Conservation (phyloP, 2,113 vertebrate species). For the Cheirogaleus medius region DNA sequence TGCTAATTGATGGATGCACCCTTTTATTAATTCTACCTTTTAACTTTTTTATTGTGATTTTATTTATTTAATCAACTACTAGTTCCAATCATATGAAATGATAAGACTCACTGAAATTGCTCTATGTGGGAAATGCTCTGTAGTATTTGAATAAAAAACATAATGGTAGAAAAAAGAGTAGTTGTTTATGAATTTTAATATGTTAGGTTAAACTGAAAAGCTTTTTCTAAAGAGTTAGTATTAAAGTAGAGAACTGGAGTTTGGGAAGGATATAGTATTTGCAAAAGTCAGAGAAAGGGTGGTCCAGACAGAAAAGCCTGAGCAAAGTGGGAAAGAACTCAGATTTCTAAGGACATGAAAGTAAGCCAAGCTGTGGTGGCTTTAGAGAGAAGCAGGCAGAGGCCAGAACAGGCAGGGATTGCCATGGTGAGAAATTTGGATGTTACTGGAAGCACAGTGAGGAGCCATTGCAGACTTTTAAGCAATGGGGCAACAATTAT, state of each 20-base stretch:
- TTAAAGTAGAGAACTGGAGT: neutral
- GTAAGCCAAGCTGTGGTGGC: neutral
- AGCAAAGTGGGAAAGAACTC: neutral
- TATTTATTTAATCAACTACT: neutral
- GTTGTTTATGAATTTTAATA: neutral
- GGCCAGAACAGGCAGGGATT: neutral
- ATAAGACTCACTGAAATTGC: neutral
- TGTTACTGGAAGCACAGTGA: neutral
- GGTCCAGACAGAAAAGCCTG: neutral
- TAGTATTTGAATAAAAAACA: neutral
- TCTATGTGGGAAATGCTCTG: neutral
- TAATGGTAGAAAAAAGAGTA: neutral
- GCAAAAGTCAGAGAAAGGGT: neutral
- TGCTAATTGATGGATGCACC: neutral
- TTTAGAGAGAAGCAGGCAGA: neutral
- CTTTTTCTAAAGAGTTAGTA: neutral
- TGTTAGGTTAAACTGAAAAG: neutral
- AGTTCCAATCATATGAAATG: neutral
- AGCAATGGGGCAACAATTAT: neutral
- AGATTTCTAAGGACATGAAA: neutral
- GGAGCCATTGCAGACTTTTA: neutral
- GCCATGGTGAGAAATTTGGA: neutral
- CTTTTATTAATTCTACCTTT: neutral
- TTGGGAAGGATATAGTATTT: neutral
- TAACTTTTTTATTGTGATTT: neutral